Evolutionary conservation across 2,797 vertebrate genomes (phyloP).

Genomic region (Craterocephalus amniculus): DNA sequence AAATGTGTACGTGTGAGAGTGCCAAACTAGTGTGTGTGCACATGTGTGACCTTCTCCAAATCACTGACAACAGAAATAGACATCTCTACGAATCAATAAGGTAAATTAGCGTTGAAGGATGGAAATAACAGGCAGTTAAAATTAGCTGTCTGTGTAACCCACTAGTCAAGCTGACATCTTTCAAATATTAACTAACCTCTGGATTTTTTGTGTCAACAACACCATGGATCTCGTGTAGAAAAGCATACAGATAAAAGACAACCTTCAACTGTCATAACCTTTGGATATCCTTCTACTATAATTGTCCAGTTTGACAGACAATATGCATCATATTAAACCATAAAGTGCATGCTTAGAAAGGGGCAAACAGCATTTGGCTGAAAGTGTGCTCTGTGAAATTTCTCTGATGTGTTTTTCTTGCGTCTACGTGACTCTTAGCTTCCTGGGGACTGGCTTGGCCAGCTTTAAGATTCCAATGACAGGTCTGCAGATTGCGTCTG

Average conservation of each 20-base stretch:
- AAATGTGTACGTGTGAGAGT: slow-evolving; percentile 26
- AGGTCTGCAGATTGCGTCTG: slow-evolving; percentile 73
- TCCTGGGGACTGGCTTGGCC: slow-evolving; percentile 61
- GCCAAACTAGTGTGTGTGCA: slow-evolving; percentile 16
- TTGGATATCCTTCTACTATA: slow-evolving; percentile 1
- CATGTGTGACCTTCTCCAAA: slow-evolving; percentile 80
- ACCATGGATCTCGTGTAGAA: slow-evolving; percentile 25
- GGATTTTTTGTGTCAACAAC: slow-evolving; percentile 37
- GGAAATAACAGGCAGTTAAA: slow-evolving; percentile 79
- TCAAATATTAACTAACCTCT: slow-evolving; percentile 63
- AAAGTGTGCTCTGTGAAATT: slow-evolving; percentile 17
- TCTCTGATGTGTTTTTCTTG: slow-evolving; percentile 45
- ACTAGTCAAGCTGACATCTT: slow-evolving; percentile 49
- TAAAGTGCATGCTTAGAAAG: not conserved
- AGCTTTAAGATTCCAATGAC: slow-evolving; percentile 77
- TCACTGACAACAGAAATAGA: slow-evolving; percentile 79
- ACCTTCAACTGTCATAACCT: slow-evolving; percentile 24
- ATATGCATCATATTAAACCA: not conserved
- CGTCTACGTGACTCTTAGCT: slow-evolving; percentile 48
- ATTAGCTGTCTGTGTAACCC: slow-evolving; percentile 63
- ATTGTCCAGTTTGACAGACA: slow-evolving; percentile 19
- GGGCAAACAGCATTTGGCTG: not conserved
- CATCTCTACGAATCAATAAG: slow-evolving; percentile 80
- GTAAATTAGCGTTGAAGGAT: slow-evolving; percentile 79
- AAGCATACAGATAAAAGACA: not conserved